Conservation (phyloP, 2,888 invertebrate species). For the Schizaphis graminum region DNA sequence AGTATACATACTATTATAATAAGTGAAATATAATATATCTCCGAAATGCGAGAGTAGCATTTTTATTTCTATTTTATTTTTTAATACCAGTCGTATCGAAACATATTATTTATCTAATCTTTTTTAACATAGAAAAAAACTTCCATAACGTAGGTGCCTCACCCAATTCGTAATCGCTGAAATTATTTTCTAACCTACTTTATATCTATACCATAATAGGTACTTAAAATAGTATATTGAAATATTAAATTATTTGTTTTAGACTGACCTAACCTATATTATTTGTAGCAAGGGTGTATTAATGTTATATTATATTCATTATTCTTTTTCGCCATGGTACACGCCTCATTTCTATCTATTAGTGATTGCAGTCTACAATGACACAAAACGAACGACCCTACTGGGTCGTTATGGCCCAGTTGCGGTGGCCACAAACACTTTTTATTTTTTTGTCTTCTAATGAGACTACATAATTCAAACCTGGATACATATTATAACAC, state of each 20-base stretch:
- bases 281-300: not conserved
- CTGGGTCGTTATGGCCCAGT: constrained; percentile 59
- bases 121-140: not conserved
- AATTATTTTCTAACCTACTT: not conserved
- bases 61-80: not conserved
- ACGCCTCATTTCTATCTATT: constrained; percentile 44
- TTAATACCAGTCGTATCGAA: not conserved
- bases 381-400: constrained; percentile 41
- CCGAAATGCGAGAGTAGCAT: not conserved
- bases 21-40: not conserved
- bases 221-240: not conserved
- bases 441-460: constrained; percentile 51
- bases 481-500: not conserved
- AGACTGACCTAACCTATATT: not conserved
- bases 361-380: constrained; percentile 23
- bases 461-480: constrained; percentile 61
- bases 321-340: constrained; percentile 47
- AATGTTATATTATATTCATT: constrained; percentile 28
- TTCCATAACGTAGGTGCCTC: not conserved
- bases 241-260: not conserved
- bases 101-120: not conserved
- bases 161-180: not conserved
- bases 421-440: constrained; percentile 61
- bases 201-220: not conserved
- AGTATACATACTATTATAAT: not conserved